phyloP scores from a whole-genome alignment of 1,140 invertebrate genomes.

The Anadara kagoshimensis region DNA sequence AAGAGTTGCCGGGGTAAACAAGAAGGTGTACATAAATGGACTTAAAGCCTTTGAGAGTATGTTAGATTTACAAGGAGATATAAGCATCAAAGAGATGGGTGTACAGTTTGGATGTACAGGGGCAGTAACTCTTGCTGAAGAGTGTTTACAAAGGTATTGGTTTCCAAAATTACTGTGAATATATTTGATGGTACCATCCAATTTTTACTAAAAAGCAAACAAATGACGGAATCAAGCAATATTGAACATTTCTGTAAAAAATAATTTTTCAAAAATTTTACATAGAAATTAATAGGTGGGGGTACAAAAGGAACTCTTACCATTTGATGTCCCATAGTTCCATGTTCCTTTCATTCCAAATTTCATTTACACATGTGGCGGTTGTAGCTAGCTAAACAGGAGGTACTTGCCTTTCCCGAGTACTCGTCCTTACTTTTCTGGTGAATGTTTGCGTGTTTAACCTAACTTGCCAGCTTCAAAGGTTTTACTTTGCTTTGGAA shows the following conservation, averaged over 20 bases:
- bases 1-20: conserved; percentile 56
- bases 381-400: too few species aligned
- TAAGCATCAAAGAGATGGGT: conserved; percentile 48
- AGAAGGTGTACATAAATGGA: conserved; percentile 48
- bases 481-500: too few species aligned
- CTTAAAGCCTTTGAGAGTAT: conserved; percentile 55
- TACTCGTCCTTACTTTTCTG: too few species aligned
- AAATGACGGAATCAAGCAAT: neutral
- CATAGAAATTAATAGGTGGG: too few species aligned
- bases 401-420: too few species aligned
- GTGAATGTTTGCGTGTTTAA: neutral
- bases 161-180: neutral
- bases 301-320: too few species aligned
- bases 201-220: neutral
- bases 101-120: conserved; percentile 58
- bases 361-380: too few species aligned
- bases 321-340: too few species aligned
- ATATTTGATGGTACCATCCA: neutral
- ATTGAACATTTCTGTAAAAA: too few species aligned
- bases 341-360: too few species aligned
- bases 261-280: too few species aligned
- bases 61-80: conserved; percentile 43
- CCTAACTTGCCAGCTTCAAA: neutral
- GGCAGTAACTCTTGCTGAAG: conserved; percentile 40
- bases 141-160: conserved; percentile 47